A percentile compares a stretch with the other conserved stretches of the same genome.
These are phyloP conservation scores for Talpa occidentalis DNA, from an alignment of 2,113 vertebrate species.

Conservation along the genomic window DNA sequence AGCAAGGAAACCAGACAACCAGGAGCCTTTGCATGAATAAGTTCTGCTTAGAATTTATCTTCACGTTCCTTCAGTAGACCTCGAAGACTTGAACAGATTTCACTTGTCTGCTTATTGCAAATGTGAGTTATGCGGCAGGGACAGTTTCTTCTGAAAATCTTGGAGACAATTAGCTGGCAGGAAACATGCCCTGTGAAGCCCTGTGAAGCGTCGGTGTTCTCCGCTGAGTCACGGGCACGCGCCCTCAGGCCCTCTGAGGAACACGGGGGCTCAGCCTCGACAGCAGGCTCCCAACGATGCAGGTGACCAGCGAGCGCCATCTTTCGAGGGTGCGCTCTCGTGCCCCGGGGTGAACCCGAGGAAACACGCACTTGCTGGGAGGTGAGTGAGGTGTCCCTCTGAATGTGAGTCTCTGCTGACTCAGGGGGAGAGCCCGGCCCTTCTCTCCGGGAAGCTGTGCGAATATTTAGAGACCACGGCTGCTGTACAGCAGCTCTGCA, in stretches of 20 bases:
- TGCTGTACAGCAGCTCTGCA: background rate
- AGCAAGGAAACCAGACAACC: background rate
- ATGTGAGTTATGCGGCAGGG: background rate
- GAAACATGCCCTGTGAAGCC: background rate
- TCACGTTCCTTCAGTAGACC: background rate
- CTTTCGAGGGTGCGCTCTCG: background rate
- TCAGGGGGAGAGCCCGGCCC: background rate
- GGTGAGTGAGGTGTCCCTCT: too few species aligned
- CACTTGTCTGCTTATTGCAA: background rate
- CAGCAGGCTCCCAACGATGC: background rate
- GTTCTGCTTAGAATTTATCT: conserved; percentile 1
- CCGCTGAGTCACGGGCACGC: too few species aligned
- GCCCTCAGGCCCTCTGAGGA: too few species aligned
- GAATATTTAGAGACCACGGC: background rate
- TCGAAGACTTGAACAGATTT: background rate
- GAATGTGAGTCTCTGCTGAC: background rate
- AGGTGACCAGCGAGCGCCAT: background rate
- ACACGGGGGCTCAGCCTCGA: too few species aligned
- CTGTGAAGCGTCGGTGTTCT: too few species aligned
- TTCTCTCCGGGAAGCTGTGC: background rate
- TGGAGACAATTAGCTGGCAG: background rate
- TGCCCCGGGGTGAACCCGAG: accelerated
- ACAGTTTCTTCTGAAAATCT: background rate
- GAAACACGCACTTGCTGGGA: background rate
- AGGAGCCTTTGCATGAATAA: background rate